Conservation (phyloP, 2,888 invertebrate species). For the Lithophane socia region DNA sequence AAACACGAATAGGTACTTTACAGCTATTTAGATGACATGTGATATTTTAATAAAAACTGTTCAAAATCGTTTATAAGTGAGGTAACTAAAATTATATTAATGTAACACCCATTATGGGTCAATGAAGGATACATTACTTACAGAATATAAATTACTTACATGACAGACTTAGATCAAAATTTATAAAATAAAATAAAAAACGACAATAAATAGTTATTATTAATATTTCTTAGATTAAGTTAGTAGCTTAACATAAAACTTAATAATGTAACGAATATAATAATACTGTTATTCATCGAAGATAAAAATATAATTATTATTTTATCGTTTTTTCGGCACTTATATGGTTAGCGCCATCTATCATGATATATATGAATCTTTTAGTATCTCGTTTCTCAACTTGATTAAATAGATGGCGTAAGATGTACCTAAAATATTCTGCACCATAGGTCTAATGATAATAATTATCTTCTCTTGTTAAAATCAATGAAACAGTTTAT, state of each 20-base stretch:
- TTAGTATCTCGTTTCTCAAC: not conserved
- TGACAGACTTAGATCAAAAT: not conserved
- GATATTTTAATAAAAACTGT: not conserved
- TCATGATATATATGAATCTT: not conserved
- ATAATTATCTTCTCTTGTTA: too few species aligned
- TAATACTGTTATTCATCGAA: constrained; percentile 36
- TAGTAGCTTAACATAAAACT: constrained; percentile 7
- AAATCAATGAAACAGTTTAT: not conserved
- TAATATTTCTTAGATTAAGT: not conserved
- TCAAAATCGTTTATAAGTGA: too few species aligned
- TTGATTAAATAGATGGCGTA: not conserved
- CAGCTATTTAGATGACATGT: too few species aligned
- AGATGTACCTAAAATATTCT: not conserved
- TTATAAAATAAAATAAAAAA: not conserved
- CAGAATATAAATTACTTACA: not conserved
- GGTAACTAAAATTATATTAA: not conserved
- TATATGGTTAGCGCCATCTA: constrained; percentile 31
- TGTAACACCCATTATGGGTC: not conserved
- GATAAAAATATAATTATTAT: too few species aligned
- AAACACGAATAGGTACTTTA: not conserved
- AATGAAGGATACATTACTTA: not conserved
- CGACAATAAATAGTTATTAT: constrained; percentile 16
- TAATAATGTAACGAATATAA: constrained; percentile 1
- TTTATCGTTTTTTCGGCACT: not conserved
- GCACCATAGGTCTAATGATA: too few species aligned